Evolutionary conservation across 2,888 invertebrate genomes (phyloP), one percentile per base, ranked within the genome.

Genomic region (Melinaea menophilus): DNA sequence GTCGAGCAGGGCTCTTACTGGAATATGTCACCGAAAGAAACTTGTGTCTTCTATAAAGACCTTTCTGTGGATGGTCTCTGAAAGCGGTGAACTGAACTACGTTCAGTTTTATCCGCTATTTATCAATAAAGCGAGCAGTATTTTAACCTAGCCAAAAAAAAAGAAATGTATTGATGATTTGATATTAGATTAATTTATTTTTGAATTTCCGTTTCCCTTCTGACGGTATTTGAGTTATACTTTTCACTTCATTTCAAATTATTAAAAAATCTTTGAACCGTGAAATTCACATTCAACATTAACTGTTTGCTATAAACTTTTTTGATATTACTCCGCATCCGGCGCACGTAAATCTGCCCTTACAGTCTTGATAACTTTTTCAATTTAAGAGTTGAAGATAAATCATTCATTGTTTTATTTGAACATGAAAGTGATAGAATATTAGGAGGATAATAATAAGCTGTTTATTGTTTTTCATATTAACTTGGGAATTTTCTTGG

Each of bases 351-450:
- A 88, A 88, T 88, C 86, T 88, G 84, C 85, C 86, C 86, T 85
- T 80, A 84, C 84, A 85, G 80, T 87, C 84, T 82, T 80, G 72
- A 83, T 76, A 90, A 90, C 90, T 90, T 90, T 90, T 90, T 90
- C 90, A 90, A 90, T 90, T 90, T 89, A 89, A 90, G 88, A 88
- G 88, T 88, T 89, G 86, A 85, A 87, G 85, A 89, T 89, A 90
- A 90, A 90, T 88, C 88, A 87, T 88, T 87, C 84, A 86, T 86
- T 88, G 87, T 88, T 88, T 5, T 88, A 90, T 88, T 88, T 86
- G 85, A 85, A 86, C 88, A 86, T 84, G 84, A 85, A 88, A 86
- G 85, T 86, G 84, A 87, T 86, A 88, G 86, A 88, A 86, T 86
- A 81, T 79, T 73, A 72, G 77, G 80, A 87, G 85, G 77, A 85